Evolutionary conservation across 2,797 vertebrate genomes (phyloP).

Genomic region (Acipenser transmontanus): DNA sequence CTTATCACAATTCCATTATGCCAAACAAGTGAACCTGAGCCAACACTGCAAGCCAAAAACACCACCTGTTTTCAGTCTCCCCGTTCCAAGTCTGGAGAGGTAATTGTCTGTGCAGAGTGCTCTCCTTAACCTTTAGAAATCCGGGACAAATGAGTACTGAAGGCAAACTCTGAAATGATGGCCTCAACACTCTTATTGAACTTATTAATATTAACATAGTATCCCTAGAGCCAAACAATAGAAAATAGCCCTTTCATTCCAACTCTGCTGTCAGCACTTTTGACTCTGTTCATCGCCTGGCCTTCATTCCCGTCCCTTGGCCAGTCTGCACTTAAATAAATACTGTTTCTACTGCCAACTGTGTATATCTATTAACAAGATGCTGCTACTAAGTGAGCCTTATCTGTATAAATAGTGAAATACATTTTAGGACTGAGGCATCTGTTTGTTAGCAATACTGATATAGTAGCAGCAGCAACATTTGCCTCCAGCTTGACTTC

Average conservation of each 20-base stretch:
- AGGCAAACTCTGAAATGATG: neutral
- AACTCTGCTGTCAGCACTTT: neutral
- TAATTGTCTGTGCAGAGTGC: slow-evolving; percentile 9
- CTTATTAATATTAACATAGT: neutral
- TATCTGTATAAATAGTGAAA: no score
- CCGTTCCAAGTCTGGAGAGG: slow-evolving; percentile 28
- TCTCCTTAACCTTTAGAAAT: neutral
- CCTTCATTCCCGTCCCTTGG: no score
- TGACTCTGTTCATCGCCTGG: no score
- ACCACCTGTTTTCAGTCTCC: slow-evolving; percentile 33
- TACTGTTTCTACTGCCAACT: no score
- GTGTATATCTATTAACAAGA: no score
- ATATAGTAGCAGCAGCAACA: no score
- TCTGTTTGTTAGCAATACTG: no score
- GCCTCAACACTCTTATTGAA: neutral
- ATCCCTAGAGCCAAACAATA: neutral
- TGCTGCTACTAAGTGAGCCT: no score
- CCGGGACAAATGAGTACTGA: neutral
- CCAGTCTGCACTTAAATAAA: no score
- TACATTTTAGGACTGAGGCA: no score
- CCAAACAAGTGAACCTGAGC: slow-evolving; percentile 24
- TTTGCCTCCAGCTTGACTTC: no score
- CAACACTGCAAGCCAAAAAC: slow-evolving; percentile 27
- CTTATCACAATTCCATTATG: slow-evolving; percentile 36
- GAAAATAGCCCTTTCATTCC: neutral